Evolutionary conservation across 2,797 vertebrate genomes (phyloP), one percentile per base, ranked within the genome.

Genomic region (Epinephelus awoara): DNA sequence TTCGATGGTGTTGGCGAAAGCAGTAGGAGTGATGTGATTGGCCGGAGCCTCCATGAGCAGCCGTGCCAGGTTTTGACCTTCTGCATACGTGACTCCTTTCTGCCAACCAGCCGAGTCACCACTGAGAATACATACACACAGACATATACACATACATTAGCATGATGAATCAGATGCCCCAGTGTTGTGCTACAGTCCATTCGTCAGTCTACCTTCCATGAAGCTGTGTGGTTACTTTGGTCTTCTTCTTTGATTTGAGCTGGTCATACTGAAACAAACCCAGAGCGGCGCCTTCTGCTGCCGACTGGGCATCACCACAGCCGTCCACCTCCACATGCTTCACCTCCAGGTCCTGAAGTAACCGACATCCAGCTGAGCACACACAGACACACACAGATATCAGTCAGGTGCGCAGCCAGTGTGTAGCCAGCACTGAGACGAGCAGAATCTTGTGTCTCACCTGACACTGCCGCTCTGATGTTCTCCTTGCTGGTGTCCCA

Each of bases 1-100:
- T 85, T 97, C 96, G 65, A 99, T 96, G 6, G 94, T 93, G 83
- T 95, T 91, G 0, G 97, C 97, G 82, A 99, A 99, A 71, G 90
- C 94, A 49, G 95, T 95, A 6, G 98, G 98, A 6, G 98, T 99
- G 77, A 99, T 92, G 66, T 97, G 91, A 83, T 99, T 99, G 87
- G 98, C 98, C 44, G 98, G 98, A 25, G 95, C 95, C 87, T 99
- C 98, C 98, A 99, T 99, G 63, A 99, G 91, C 9, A 95, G 93
- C 18, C 98, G 95, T 27, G 98, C 98, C 0, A 99, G 87, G 83
- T 99, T 99, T 89, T 99, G 98, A 11, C 98, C 98, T 44, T 98
- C 96, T 40, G 95, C 98, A 0, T 97, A 98, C 67, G 72, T 18
- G 34, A 97, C 79, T 1, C 98, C 98, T 90, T 93, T 98, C 77